These are phyloP conservation scores for Liparis tanakae DNA, from an alignment of 2,797 vertebrate species.

Conservation along the genomic window DNA sequence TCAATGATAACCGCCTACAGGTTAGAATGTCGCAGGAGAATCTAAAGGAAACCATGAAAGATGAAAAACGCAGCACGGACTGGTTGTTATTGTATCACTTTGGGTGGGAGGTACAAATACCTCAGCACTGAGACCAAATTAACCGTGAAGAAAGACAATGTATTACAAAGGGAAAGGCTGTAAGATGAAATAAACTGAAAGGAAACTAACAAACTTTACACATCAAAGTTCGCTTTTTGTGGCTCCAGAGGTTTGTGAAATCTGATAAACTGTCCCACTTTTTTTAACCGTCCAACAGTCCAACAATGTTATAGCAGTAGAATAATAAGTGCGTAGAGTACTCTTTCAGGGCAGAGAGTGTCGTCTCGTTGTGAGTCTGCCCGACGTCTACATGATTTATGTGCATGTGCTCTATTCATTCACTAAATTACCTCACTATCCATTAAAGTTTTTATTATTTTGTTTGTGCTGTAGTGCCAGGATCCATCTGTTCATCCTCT, in stretches of 20 bases:
- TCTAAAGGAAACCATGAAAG: not conserved
- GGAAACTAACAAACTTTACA: not conserved
- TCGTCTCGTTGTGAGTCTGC: not conserved
- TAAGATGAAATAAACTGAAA: not conserved
- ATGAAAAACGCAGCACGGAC: not conserved
- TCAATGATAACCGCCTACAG: not conserved
- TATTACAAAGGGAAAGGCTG: not conserved
- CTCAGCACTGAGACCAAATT: not conserved
- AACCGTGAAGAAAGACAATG: not conserved
- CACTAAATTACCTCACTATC: not conserved
- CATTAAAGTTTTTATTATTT: not conserved
- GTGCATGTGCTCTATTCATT: not conserved
- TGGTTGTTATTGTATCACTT: not conserved
- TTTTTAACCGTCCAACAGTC: not conserved
- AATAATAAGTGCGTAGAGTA: not conserved
- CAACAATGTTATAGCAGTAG: not conserved
- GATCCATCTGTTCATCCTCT: not conserved
- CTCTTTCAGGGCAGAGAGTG: not conserved
- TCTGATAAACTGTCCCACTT: not conserved
- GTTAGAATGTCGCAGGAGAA: not conserved
- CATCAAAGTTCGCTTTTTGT: not conserved
- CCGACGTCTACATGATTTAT: not conserved
- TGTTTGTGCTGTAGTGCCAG: not conserved
- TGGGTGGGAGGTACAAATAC: not conserved
- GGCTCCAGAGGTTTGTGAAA: not conserved